Percentiles rank a stretch among this genome's conserved stretches.
phyloP scores from a whole-genome alignment of 2,113 vertebrate genomes.

The Macquaria australasica region DNA sequence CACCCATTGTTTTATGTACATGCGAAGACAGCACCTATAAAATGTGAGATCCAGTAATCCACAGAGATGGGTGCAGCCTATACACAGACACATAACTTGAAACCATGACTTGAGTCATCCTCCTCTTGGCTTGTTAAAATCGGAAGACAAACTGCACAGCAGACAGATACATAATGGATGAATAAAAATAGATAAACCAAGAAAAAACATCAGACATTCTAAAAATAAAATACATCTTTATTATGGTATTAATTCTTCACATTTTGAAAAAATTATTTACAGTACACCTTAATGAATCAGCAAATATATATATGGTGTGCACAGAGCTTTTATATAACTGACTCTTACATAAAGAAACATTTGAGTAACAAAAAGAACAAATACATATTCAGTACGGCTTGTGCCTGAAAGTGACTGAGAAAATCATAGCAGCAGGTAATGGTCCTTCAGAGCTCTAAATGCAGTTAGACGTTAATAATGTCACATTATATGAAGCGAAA shows the following conservation, averaged over 20 bases:
- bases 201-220: constrained; percentile 46
- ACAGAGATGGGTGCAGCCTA: neutral
- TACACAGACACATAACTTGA: neutral
- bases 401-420: constrained; percentile 59
- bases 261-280: constrained; percentile 69
- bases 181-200: constrained; percentile 31
- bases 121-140: neutral
- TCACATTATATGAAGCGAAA: constrained; percentile 26
- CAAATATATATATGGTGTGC: constrained; percentile 41
- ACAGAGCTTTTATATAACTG: constrained; percentile 49
- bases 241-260: constrained; percentile 79
- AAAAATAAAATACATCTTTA: constrained; percentile 85
- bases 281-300: constrained; percentile 57
- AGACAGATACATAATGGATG: constrained; percentile 25
- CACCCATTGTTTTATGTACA: neutral
- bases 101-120: constrained; percentile 10
- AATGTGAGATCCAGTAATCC: neutral
- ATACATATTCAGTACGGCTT: constrained; percentile 16
- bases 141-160: constrained; percentile 24
- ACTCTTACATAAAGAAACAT: constrained; percentile 41
- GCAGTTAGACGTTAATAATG: constrained; percentile 40
- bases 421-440: constrained; percentile 75
- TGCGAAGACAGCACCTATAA: neutral
- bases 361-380: constrained; percentile 37
- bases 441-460: constrained; percentile 59